Percentiles rank a stretch among this genome's conserved stretches.
phyloP scores from a whole-genome alignment of 2,888 invertebrate species.

The Apotomis betuletana region DNA sequence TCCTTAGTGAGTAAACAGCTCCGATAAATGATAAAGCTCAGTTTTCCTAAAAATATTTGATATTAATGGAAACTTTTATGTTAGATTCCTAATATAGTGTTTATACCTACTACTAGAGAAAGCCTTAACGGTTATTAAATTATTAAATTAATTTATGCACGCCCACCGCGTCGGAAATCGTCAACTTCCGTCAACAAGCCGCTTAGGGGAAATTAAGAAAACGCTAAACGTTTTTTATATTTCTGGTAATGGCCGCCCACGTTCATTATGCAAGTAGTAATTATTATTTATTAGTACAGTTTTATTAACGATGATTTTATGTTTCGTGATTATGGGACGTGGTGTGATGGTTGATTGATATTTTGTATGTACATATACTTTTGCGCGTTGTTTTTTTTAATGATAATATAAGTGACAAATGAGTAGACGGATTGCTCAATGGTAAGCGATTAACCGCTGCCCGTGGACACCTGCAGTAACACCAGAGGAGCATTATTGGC shows the following conservation, averaged over 20 bases:
- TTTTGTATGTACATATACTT: not conserved
- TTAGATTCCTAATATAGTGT: no score
- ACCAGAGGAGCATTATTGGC: no score
- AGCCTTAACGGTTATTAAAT: conserved; percentile 34
- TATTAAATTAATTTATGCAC: conserved; percentile 33
- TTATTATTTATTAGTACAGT: conserved; percentile 33
- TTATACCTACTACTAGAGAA: conserved; percentile 15
- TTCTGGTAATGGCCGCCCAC: conserved; percentile 30
- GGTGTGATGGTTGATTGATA: not conserved
- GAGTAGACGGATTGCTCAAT: no score
- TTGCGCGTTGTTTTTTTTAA: not conserved
- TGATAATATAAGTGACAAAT: not conserved
- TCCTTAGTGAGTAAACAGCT: no score
- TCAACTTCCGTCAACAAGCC: conserved; percentile 40
- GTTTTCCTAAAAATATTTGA: no score
- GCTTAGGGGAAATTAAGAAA: conserved; percentile 33
- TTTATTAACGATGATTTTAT: conserved; percentile 23
- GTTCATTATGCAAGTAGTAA: conserved; percentile 30
- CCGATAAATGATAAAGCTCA: no score
- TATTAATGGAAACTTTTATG: no score
- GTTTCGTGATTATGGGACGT: conserved; percentile 7
- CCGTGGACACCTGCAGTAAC: no score
- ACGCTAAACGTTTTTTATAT: conserved; percentile 30
- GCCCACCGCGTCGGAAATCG: conserved; percentile 35
- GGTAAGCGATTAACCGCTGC: no score